phyloP scores from a whole-genome alignment of 2,113 vertebrate species.

The Perca flavescens region DNA sequence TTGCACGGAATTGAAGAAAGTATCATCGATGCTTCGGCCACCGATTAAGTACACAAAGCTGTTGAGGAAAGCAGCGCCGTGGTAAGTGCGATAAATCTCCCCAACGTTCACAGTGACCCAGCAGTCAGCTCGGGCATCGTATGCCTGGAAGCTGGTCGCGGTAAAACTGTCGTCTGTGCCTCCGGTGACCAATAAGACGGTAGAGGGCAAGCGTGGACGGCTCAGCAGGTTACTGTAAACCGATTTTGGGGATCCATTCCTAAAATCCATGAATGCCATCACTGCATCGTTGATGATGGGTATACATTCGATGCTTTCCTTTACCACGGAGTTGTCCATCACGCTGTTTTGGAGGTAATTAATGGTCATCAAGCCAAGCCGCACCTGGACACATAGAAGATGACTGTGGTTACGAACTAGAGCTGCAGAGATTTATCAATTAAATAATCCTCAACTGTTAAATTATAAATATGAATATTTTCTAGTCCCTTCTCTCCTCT shows the following conservation, averaged over 20 bases:
- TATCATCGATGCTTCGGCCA: neutral
- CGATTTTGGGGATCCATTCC: neutral
- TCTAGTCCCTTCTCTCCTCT: too few relatives aligned
- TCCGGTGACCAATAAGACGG: slow-evolving; percentile 40
- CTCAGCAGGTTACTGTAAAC: neutral
- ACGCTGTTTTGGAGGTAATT: neutral
- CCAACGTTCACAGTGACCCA: slow-evolving; percentile 14
- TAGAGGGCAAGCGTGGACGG: slow-evolving; percentile 34
- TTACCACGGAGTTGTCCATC: neutral
- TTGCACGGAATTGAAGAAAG: slow-evolving; percentile 2
- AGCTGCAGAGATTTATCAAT: too few relatives aligned
- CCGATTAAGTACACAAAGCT: slow-evolving; percentile 32
- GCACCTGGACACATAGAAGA: slow-evolving; percentile 28
- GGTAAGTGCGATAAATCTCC: neutral
- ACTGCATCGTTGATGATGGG: slow-evolving; percentile 13
- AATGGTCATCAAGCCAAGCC: slow-evolving; percentile 24
- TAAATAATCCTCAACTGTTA: too few relatives aligned
- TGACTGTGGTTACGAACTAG: too few relatives aligned
- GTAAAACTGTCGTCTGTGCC: neutral
- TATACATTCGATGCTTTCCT: neutral
- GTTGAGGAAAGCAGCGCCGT: slow-evolving; percentile 11
- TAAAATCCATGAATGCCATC: neutral
- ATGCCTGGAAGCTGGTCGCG: neutral
- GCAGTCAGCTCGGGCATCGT: slow-evolving; percentile 29
- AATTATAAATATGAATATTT: too few relatives aligned